Evolutionary conservation across 2,888 invertebrate species (phyloP), one percentile per base, ranked within the genome.

Genomic region (Belgica antarctica): DNA sequence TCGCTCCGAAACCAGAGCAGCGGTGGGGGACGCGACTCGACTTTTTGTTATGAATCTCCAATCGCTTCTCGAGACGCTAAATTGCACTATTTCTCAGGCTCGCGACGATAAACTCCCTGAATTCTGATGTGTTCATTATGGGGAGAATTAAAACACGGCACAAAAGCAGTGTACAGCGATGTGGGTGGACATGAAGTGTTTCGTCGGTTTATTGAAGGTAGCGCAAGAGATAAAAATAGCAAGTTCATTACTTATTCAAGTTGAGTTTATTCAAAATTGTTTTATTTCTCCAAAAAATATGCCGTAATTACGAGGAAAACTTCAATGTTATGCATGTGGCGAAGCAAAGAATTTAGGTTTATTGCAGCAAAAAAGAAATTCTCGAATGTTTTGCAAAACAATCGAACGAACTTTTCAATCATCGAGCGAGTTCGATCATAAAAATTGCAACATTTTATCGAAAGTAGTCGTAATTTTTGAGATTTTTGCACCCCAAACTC

Each of bases 21-120:
- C 36, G 63, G 65, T 47, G 65, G 65, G 65, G 65, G 28, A 46
- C 5, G 41, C n/a, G n/a, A n/a, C n/a, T n/a, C n/a, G 12, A 19
- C 19, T 19, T 62, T 17, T 27, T n/a, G 31, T 25, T 17, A 17
- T 62, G 36, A 46, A 41, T 24, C 65, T 65, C 65, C 65, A 65
- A 41, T 65, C 46, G 47, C n/a, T n/a, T n/a, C n/a, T n/a, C n/a
- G n/a, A 46, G 28, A 17, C 15, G 27, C 28, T 66, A 7, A 25
- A 5, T 61, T 47, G 34, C 12, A 31, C 5, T 31, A 8, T 31
- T 31, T 31, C n/a, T n/a, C n/a, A n/a, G n/a, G n/a, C n/a, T n/a
- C n/a, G n/a, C n/a, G n/a, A 12, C 52, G 22, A 52, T 61, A 27
- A 27, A 61, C 61, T 61, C 61, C n/a, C 61, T 61, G 61, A 25